Conservation (phyloP, 92 coral and sea anemone genomes). For the Heteractis magnifica region DNA sequence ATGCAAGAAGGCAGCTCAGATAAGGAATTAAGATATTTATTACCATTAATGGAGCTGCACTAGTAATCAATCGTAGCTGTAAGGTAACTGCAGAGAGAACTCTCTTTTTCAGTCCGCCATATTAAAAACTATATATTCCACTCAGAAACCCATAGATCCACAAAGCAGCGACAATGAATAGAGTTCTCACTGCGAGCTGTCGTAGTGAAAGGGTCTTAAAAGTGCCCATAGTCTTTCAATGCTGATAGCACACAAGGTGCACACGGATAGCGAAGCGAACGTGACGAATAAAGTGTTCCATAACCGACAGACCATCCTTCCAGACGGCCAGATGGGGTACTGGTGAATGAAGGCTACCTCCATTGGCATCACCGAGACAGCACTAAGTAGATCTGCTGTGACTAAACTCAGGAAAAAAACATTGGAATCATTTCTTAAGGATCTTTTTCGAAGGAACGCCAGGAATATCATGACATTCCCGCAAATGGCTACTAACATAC, state of each 20-base stretch:
- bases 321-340: slow-evolving; percentile 39
- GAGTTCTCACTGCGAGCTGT: slow-evolving; percentile 8
- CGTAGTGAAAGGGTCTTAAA: slow-evolving; percentile 39
- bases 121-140: slow-evolving; percentile 35
- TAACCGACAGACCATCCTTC: slow-evolving; percentile 11
- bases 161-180: slow-evolving; percentile 6
- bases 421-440: slow-evolving; percentile 37
- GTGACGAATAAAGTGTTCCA: slow-evolving; percentile 53
- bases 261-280: slow-evolving; percentile 40
- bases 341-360: slow-evolving; percentile 20
- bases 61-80: slow-evolving; percentile 12
- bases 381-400: slow-evolving; percentile 44
- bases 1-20: slow-evolving; percentile 17
- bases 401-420: slow-evolving; percentile 38
- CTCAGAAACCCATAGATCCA: slow-evolving; percentile 39
- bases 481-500: slow-evolving; percentile 17
- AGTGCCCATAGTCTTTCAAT: slow-evolving; percentile 39
- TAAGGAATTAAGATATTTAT: slow-evolving; percentile 34
- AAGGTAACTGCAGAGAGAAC: background rate
- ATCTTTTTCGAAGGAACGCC: slow-evolving; percentile 23
- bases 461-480: slow-evolving; percentile 39
- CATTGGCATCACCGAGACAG: slow-evolving; percentile 46
- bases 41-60: slow-evolving; percentile 42
- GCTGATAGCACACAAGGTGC: slow-evolving; percentile 33
- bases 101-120: background rate